Conservation (phyloP, 1,140 invertebrate genomes). For the Solen grandis region DNA sequence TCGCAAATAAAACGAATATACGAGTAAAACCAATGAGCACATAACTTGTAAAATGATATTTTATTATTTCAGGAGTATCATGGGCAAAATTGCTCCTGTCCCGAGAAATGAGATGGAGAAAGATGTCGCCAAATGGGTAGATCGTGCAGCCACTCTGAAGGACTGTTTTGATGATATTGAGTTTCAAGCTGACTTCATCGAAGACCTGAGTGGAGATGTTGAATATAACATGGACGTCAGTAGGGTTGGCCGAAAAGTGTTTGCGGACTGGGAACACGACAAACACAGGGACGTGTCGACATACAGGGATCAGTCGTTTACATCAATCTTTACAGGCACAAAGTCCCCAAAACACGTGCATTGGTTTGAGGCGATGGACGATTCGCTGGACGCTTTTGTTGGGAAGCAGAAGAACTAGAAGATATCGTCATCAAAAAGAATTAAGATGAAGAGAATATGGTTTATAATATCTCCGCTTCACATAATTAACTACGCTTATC, state of each 20-base stretch:
- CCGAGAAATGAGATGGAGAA: conserved; percentile 20
- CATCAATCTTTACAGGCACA: conserved; percentile 15
- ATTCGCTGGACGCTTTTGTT: conserved; percentile 21
- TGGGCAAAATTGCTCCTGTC: background rate
- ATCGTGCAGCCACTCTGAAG: background rate
- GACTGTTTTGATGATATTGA: conserved; percentile 3
- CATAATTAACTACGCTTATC: too few relatives aligned
- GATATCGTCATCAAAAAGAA: too few relatives aligned
- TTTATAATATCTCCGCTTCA: too few relatives aligned
- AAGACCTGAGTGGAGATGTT: conserved; percentile 9
- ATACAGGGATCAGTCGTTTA: conserved; percentile 14
- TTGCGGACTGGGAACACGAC: conserved; percentile 9
- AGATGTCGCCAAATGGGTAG: background rate
- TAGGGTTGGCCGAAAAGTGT: conserved; percentile 1
- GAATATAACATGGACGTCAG: background rate
- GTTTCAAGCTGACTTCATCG: conserved; percentile 20
- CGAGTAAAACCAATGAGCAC: too few relatives aligned
- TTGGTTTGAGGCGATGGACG: conserved; percentile 13
- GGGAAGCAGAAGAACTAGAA: too few relatives aligned
- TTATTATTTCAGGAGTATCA: conserved; percentile 3
- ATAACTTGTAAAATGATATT: background rate
- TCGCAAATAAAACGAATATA: too few relatives aligned
- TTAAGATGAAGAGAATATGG: too few relatives aligned
- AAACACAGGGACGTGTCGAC: conserved; percentile 19
- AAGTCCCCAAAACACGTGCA: background rate